Evolutionary conservation across 2,888 invertebrate species (phyloP), one percentile per base, ranked within the genome.

Genomic region (Mythimna albipuncta): DNA sequence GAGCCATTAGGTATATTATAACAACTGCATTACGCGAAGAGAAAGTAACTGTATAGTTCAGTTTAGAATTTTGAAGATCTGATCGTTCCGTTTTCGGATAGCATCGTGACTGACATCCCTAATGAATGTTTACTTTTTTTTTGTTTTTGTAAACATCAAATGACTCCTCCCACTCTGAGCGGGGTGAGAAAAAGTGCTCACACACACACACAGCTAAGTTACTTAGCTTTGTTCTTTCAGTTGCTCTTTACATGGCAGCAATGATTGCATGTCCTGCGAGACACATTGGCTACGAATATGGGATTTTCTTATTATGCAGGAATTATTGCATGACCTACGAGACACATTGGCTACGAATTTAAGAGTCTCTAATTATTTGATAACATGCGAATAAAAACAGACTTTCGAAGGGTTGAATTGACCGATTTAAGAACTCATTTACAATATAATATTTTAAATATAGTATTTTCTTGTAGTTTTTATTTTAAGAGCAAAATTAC

Each of bases 41-140:
- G 50, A 41, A 63, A 72, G 54, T 62, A 50, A 38, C n/a, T 26
- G 5, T 5, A 32, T 3, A 44, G 11, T 44, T 11, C 41, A 21
- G 2, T 13, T 26, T 6, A n/a, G 13, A 58, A 35, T 41, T 9
- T 44, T 59, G n/a, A 72, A 78, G 64, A 69, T 72, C 62, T 61
- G 58, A 68, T 73, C 32, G 16, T 50, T 69, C 41, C 55, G 59
- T 70, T 71, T 77, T 72, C 19, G 21, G 50, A 68, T 54, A 21
- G 21, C 38, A 72, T 69, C 69, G 71, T 70, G 63, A 69, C 52
- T n/a, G 44, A 68, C 63, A 71, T 72, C 54, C 41, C 19, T 58
- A 72, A 72, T n/a, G 2, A 21, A 32, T 19, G 16, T 47, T 16
- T 47, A 16, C 16, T 19, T 19, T 16, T 13, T 32, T 47, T 16